Evolutionary conservation across 2,113 vertebrate genomes (phyloP), one percentile per base, ranked within the genome.

Genomic region (Lepus europaeus): DNA sequence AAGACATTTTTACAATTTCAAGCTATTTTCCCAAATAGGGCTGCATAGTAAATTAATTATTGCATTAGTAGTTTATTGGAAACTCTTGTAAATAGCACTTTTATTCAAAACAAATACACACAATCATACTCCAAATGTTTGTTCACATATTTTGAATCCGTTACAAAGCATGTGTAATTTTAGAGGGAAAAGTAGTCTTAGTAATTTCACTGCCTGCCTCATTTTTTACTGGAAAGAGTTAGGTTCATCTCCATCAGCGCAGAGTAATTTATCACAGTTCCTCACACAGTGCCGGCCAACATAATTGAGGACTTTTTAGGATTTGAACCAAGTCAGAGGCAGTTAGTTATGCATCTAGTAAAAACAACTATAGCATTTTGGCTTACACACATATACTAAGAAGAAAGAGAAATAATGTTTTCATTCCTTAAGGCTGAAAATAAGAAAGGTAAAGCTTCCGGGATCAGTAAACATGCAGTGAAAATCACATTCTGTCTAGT

Each of bases 1-100:
- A 96, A 96, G 97, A 90, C 91, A 85, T 91, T 93, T 97, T 97
- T 96, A 97, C 94, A 96, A 72, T 95, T 97, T 95, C 89, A 91
- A 97, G 77, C 59, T 89, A 88, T 96, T 96, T 97, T 85, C 95
- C 93, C 95, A 94, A 89, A 91, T 79, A 70, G 29, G 93, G 49
- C 91, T 88, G 84, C 76, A 68, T 29, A 94, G 87, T 94, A 97
- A 97, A 96, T 97, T 97, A 96, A 96, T 97, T 95, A 91, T 79
- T 49, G 23, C 83, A 85, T 95, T 95, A 94, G 89, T 68, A 84
- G 94, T 91, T 96, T 73, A 93, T 96, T 49, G 79, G 91, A 86
- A 83, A 95, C 93, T 96, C 87, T n/a, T 82, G 73, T 77, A 91
- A 97, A 97, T 91, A 95, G 33, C 0, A 33, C 87, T 95, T 94